Evolutionary conservation across 2,113 vertebrate genomes (phyloP), one percentile per base, ranked within the genome.

Genomic region (Thymallus thymallus): DNA sequence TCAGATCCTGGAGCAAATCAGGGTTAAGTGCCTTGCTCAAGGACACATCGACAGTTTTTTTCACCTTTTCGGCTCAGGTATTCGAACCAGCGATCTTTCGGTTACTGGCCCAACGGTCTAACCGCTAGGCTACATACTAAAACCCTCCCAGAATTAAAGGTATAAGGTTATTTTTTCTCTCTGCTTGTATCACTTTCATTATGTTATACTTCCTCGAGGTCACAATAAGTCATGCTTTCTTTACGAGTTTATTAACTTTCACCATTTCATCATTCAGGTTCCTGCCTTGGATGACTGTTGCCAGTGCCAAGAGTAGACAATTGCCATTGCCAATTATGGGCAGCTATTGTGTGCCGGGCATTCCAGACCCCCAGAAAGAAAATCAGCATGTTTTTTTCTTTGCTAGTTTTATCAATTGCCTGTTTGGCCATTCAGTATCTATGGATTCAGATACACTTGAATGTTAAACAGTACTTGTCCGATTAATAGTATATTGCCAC

Each of bases 261-360:
- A 26, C 14, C 26, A 64, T 63, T 23, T 5, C 26, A 29, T 65
- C 13, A 20, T 61, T 35, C 61, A 81, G 79, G 65, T 81, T 12
- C 75, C 75, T 35, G 75, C 45, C 20, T 76, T 77, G 55, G 70
- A 45, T 20, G 66, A 73, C 22, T 26, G 60, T 26, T 71, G 26
- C 12, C 78, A 67, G 58, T 32, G 18, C 10, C 46, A 74, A 18
- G 24, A 58, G 35, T 65, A 69, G 66, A 45, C 45, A 24, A 77
- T 18, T 68, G 69, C 75, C n/a, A 58, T 72, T 73, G 71, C 79
- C 55, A 41, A 69, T 61, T 81, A 81, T 65, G 75, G 79, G 73
- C 46, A 69, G 51, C 30, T 76, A 29, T 70, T 3, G 41, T 56
- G 7, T 61, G 12, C 24, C 18, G 26, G 26, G 26, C 24, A 30